Conservation (phyloP, 2,113 vertebrate genomes). For the Lophochroa leadbeateri region DNA sequence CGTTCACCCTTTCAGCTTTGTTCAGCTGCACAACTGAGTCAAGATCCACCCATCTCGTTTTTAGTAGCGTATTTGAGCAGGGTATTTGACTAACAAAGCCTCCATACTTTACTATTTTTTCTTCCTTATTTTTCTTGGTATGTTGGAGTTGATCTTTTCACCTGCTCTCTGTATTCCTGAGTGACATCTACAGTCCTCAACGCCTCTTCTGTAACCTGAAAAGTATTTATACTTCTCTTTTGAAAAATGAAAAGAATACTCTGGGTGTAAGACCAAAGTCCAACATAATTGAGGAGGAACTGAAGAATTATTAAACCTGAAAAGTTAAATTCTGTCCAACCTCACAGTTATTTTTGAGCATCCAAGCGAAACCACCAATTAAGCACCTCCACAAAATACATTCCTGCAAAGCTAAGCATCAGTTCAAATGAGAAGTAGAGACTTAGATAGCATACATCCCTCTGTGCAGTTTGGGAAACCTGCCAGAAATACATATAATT, state of each 20-base stretch:
- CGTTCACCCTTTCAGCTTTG: not conserved
- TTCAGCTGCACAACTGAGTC: not conserved
- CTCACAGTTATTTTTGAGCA: no score
- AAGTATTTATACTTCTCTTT: not conserved
- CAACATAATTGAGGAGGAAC: no score
- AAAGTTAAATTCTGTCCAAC: no score
- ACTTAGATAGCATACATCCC: not conserved
- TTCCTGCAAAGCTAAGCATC: no score
- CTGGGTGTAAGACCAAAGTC: not conserved
- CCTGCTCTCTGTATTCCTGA: not conserved
- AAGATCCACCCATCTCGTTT: not conserved
- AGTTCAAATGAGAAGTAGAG: no score
- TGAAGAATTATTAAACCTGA: no score
- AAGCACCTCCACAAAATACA: no score
- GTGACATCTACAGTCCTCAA: not conserved
- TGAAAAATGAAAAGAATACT: slow-evolving; percentile 20
- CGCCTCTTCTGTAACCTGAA: not conserved
- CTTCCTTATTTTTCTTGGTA: not conserved
- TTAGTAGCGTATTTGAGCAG: not conserved
- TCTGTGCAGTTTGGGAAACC: not conserved
- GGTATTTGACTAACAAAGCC: not conserved
- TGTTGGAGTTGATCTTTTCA: not conserved
- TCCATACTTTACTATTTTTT: not conserved
- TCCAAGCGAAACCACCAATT: no score
- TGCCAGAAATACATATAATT: not conserved